phyloP scores from a whole-genome alignment of 2,888 invertebrate species.

The Caenorhabditis sp. region DNA sequence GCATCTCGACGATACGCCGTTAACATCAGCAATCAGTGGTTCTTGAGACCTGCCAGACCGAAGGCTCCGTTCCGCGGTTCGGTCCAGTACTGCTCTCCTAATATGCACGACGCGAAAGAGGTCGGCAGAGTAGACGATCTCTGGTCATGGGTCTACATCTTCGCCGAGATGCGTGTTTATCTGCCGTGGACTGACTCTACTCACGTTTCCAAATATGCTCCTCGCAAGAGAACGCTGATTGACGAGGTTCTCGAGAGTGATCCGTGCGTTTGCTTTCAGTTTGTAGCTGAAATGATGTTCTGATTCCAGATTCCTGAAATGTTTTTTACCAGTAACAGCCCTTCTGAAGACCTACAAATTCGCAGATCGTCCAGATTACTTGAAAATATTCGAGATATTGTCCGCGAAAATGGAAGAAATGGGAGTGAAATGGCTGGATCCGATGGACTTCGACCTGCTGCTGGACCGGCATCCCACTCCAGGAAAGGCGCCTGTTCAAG shows the following conservation, averaged over 20 bases:
- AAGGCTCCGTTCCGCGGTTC: slow-evolving; percentile 54
- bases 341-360: slow-evolving; percentile 24
- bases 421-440: slow-evolving; percentile 47
- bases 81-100: slow-evolving; percentile 54
- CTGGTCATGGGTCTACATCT: slow-evolving; percentile 58
- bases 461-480: background rate
- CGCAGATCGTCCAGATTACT: slow-evolving; percentile 43
- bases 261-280: slow-evolving; percentile 4
- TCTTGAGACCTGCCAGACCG: slow-evolving; percentile 19
- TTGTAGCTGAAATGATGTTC: too few species aligned
- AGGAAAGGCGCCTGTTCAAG: background rate
- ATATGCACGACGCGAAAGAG: slow-evolving; percentile 55
- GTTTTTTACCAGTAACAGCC: slow-evolving; percentile 14
- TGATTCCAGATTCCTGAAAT: slow-evolving; percentile 28
- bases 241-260: slow-evolving; percentile 32
- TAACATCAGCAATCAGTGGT: slow-evolving; percentile 23
- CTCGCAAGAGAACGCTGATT: slow-evolving; percentile 22
- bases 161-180: slow-evolving; percentile 43
- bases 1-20: slow-evolving; percentile 26
- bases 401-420: slow-evolving; percentile 23
- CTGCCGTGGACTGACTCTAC: slow-evolving; percentile 57
- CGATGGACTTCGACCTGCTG: slow-evolving; percentile 38
- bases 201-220: slow-evolving; percentile 34
- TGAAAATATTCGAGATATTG: slow-evolving; percentile 39
- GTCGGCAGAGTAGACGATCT: slow-evolving; percentile 52